Base-by-base conservation (phyloP, 2,113 vertebrate genomes). In the human (Homo sapiens) region DNA sequence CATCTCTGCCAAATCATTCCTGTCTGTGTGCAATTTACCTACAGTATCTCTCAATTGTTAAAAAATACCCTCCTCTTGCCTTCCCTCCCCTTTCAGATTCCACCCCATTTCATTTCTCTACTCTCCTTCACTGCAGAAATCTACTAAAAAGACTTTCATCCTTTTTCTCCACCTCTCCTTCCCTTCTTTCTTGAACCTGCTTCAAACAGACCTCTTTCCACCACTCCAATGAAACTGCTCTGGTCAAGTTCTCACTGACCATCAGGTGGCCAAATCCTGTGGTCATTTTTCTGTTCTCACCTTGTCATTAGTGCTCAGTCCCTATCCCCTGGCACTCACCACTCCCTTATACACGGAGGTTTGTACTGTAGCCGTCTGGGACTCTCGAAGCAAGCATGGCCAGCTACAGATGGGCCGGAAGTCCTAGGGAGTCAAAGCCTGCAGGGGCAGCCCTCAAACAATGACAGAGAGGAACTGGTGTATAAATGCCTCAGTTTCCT, bases 311-410 rank as follows among this genome's bases (percentile, higher is more conserved):
- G 10, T 75, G 11, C 38, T 80, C 27, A 32, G 20, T 8, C 6
- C 6, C 68, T 73, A 0, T 25, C n/a, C 3, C 14, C 5, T 18
- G 10, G n/a, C 50, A 59, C 25, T 79, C 5, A 3, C 16, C 7
- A 25, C 11, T 61, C n/a, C 16, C 38, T 68, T 45, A 50, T 1
- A 45, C n/a, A 11, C 1, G 64, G 27, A n/a, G 27, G 4, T 38
- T 20, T 61, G 6, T 68, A 7, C 8, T 92, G 13, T 45, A 35
- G 25, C 10, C 4, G 52, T n/a, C 9, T 25, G 14, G 40, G 38
- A 32, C 27, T 64, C 30, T 70, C n/a, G 25, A 64, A 85, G 66
- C 8, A 45, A 73, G 48, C 14, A 16, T 43, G 48, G 57, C 6
- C 43, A 89, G 14, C 55, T 45, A 50, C 11, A 2, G 18, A 43